A percentile compares a stretch with the other conserved stretches of the same genome.
These are phyloP conservation scores for Otis tarda DNA, from an alignment of 2,113 vertebrate genomes.

Conservation along the genomic window DNA sequence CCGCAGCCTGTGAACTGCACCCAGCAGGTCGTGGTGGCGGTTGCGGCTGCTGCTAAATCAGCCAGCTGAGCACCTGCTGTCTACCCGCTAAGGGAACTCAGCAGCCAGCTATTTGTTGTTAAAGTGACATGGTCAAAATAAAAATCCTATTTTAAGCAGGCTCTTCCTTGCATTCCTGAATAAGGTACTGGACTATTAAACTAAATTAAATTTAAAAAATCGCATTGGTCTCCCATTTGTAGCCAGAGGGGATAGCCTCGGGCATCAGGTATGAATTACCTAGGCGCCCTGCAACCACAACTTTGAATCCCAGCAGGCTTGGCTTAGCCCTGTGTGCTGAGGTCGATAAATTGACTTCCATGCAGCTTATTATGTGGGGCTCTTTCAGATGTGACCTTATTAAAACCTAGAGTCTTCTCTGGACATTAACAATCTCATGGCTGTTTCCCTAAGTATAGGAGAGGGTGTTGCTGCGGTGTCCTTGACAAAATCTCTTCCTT, in stretches of 20 bases:
- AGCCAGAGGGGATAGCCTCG: constrained; percentile 22
- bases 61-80: constrained; percentile 66
- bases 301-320: constrained; percentile 34
- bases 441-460: neutral
- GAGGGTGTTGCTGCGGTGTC: neutral
- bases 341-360: constrained; percentile 54
- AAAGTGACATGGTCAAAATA: constrained; percentile 31
- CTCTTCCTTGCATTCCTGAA: neutral
- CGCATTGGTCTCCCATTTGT: neutral
- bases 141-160: neutral
- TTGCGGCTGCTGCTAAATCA: constrained; percentile 48
- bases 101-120: constrained; percentile 37
- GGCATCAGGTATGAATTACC: constrained; percentile 51
- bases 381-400: constrained; percentile 57
- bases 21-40: constrained; percentile 48
- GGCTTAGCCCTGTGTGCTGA: neutral
- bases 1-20: constrained; percentile 59
- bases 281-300: neutral
- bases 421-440: neutral
- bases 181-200: neutral
- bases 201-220: neutral
- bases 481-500: constrained; percentile 12
- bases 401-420: constrained; percentile 36
- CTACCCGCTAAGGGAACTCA: constrained; percentile 28
- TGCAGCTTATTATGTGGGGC: constrained; percentile 50